A percentile compares a stretch with the other conserved stretches of the same genome.
phyloP scores from a whole-genome alignment of 2,113 vertebrate genomes.

The Nestor notabilis region DNA sequence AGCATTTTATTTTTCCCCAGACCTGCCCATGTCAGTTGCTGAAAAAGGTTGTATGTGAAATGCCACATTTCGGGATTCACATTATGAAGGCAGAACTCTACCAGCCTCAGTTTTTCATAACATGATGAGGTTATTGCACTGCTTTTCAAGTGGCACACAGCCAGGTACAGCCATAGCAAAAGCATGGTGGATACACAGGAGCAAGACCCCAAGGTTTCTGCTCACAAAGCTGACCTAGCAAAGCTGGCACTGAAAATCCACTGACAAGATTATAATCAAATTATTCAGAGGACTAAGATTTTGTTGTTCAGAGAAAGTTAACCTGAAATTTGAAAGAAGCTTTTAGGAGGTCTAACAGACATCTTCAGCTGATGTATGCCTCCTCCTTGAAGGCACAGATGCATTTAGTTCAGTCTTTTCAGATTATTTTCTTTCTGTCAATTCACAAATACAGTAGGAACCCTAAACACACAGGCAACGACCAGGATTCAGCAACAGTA shows the following conservation, averaged over 20 bases:
- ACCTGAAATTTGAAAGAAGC: not conserved
- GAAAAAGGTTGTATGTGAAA: not conserved
- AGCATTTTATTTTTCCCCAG: not conserved
- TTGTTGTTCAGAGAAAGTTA: not conserved
- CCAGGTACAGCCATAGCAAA: not conserved
- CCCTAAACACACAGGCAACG: not conserved
- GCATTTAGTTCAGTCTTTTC: not conserved
- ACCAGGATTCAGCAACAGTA: rapidly evolving
- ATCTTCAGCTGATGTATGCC: not conserved
- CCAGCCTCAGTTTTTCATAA: not conserved
- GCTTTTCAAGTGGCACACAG: not conserved
- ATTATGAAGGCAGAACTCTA: not conserved
- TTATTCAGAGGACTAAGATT: not conserved
- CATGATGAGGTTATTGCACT: rapidly evolving
- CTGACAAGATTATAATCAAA: not conserved
- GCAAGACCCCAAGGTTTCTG: not conserved
- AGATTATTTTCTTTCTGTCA: not conserved
- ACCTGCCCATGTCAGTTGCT: not conserved
- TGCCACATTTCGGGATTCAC: not conserved
- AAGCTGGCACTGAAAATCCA: not conserved
- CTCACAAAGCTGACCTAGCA: not conserved
- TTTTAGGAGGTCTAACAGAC: not conserved
- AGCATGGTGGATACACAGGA: not conserved
- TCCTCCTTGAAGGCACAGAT: not conserved
- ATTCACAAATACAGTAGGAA: not conserved